phyloP scores from a whole-genome alignment of 35 echinoderm and acorn worm species.

The Anneissia japonica region DNA sequence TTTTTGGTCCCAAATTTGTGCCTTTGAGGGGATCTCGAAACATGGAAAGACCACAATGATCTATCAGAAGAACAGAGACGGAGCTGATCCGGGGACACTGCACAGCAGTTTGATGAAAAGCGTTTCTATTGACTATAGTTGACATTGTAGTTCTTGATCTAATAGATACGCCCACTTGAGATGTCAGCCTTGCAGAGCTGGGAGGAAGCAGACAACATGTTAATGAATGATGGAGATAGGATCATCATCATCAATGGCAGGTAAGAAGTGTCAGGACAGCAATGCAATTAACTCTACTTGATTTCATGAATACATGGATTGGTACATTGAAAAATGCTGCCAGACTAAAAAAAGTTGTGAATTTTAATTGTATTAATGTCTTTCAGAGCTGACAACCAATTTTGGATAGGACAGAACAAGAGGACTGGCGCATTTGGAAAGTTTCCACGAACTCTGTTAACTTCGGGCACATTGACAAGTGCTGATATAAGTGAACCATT shows the following conservation, averaged over 20 bases:
- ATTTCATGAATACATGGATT: too few relatives aligned
- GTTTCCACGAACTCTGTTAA: slow-evolving; percentile 70
- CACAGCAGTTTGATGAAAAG: too few relatives aligned
- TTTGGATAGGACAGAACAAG: slow-evolving; percentile 90
- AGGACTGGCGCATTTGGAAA: slow-evolving; percentile 66
- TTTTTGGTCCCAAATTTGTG: too few relatives aligned
- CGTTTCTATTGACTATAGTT: too few relatives aligned
- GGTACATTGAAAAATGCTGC: too few relatives aligned
- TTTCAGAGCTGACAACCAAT: slow-evolving; percentile 69
- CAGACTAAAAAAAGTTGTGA: neutral
- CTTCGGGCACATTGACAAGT: slow-evolving; percentile 43
- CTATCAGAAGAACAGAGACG: too few relatives aligned
- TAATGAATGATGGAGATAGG: slow-evolving; percentile 65
- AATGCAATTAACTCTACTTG: neutral
- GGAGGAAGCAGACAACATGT: slow-evolving; percentile 76
- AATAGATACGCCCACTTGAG: slow-evolving; percentile 70
- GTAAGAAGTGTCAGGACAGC: slow-evolving; percentile 37
- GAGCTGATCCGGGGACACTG: too few relatives aligned
- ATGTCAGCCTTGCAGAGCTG: slow-evolving; percentile 54
- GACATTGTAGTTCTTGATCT: too few relatives aligned
- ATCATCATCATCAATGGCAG: slow-evolving; percentile 95
- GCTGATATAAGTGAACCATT: slow-evolving; percentile 84
- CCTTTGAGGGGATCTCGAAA: too few relatives aligned
- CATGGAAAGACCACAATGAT: too few relatives aligned
- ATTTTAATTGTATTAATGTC: neutral